Evolutionary conservation across 1,140 invertebrate species (phyloP), one percentile per base, ranked within the genome.

Genomic region (Drosophila ironensis): DNA sequence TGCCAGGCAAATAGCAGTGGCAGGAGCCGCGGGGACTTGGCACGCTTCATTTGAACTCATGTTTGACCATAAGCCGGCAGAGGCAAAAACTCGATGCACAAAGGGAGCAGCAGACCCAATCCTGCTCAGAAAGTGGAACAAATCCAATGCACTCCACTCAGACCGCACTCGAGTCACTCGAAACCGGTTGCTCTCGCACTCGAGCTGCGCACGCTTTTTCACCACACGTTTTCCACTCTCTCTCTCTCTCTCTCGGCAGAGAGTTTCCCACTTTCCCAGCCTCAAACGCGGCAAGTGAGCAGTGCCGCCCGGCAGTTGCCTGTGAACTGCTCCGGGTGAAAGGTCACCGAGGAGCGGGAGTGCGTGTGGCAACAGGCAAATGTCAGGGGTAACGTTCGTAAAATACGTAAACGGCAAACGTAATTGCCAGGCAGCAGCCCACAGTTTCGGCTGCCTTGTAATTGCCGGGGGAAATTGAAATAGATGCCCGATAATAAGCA

Each of bases 401-500:
- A 71, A 72, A 17, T 44, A 50, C 46, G 46, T 48, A n/a, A 47
- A 1, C 8, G 6, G 25, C 25, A 27, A 7, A 57, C 54, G 40
- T 53, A 53, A 30, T 33, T 24, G 9, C 12, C 40, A 28, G 30
- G 57, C 59, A 51, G 28, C 45, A 45, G 28, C 38, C 60, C n/a
- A n/a, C n/a, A n/a, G n/a, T 60, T 67, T 60, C 46, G 27, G n/a
- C 54, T 67, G 25, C 35, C 27, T 72, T 81, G 72, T 86, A 84
- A 86, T 84, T 84, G 80, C 78, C 72, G 59, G 54, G 69, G 74
- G 80, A 84, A 84, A 84, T 78, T 84, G 80, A 84, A 86, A 84
- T 84, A 84, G 78, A 84, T 86, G 80, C 73, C 78, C 78, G 80
- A 84, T 84, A 84, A 86, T 86, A 84, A 74, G 78, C 80, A 84